A percentile compares a stretch with the other conserved stretches of the same genome.
phyloP scores from a whole-genome alignment of 2,888 invertebrate species.

The Odontomyia ornata region DNA sequence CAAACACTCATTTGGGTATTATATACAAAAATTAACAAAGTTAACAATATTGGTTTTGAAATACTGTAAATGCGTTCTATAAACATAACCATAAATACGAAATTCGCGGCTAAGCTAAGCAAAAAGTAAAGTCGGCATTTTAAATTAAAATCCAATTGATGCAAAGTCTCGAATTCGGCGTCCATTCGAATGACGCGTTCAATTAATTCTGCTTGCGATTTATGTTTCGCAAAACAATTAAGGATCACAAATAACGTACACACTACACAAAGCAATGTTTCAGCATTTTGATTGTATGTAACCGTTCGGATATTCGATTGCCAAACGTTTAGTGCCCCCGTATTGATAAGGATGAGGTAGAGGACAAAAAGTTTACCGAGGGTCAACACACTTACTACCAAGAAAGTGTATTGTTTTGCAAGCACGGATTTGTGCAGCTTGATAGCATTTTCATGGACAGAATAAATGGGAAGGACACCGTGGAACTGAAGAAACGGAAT shows the following conservation, averaged over 20 bases:
- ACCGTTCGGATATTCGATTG: neutral
- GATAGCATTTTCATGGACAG: neutral
- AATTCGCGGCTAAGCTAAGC: neutral
- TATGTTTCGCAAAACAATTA: neutral
- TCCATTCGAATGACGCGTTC: neutral
- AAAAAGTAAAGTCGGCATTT: neutral
- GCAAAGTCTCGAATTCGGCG: neutral
- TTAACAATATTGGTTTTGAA: neutral
- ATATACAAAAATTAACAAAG: neutral
- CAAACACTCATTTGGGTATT: neutral
- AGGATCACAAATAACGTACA: neutral
- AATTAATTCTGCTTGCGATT: neutral
- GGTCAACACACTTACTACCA: neutral
- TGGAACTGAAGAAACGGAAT: neutral
- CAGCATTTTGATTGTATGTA: neutral
- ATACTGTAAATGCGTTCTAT: neutral
- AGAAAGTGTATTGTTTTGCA: neutral
- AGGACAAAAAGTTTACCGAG: neutral
- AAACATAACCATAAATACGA: neutral
- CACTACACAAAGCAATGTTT: neutral
- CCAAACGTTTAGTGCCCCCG: neutral
- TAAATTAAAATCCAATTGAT: too few relatives aligned
- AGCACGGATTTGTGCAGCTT: neutral
- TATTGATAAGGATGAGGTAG: neutral
- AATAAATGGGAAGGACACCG: neutral